Percentiles rank a stretch among this genome's conserved stretches.
Evolutionary conservation across 2,888 invertebrate species (phyloP).

Genomic region (Dioctria linearis): DNA sequence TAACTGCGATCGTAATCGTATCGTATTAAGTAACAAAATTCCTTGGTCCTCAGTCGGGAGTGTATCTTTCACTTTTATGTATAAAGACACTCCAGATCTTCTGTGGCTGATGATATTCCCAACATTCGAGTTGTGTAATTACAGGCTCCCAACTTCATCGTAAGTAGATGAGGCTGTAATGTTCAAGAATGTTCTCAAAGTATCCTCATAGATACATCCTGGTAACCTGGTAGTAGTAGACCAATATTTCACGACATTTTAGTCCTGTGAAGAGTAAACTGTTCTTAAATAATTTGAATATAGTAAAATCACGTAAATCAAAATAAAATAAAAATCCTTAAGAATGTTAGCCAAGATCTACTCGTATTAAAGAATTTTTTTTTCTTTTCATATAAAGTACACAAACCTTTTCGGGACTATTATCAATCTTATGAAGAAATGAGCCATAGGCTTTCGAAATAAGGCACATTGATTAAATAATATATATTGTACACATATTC

Average conservation of each 20-base stretch:
- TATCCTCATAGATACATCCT: conserved; percentile 25
- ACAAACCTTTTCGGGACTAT: too few species aligned
- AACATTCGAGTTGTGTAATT: conserved; percentile 12
- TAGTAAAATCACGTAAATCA: conserved; percentile 1
- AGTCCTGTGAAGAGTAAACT: conserved; percentile 43
- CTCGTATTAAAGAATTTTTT: too few species aligned
- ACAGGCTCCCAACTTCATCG: conserved; percentile 12
- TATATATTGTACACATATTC: too few species aligned
- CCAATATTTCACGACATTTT: conserved; percentile 35
- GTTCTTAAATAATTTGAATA: conserved; percentile 35
- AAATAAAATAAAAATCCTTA: background rate
- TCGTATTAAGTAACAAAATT: conserved; percentile 42
- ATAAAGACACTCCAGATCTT: conserved; percentile 5
- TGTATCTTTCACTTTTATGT: background rate
- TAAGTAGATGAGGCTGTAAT: conserved; percentile 33
- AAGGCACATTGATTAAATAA: too few species aligned
- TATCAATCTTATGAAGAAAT: too few species aligned
- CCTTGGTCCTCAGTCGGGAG: conserved; percentile 29
- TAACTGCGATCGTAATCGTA: conserved; percentile 33
- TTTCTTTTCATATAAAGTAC: too few species aligned
- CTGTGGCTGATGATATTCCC: conserved; percentile 24
- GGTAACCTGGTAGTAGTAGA: conserved; percentile 25
- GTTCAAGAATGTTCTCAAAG: conserved; percentile 42
- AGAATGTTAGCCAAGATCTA: background rate
- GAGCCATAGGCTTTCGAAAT: too few species aligned